Evolutionary conservation across 2,113 vertebrate genomes (phyloP), one percentile per base, ranked within the genome.

Genomic region (Onychorhynchus coronatus): DNA sequence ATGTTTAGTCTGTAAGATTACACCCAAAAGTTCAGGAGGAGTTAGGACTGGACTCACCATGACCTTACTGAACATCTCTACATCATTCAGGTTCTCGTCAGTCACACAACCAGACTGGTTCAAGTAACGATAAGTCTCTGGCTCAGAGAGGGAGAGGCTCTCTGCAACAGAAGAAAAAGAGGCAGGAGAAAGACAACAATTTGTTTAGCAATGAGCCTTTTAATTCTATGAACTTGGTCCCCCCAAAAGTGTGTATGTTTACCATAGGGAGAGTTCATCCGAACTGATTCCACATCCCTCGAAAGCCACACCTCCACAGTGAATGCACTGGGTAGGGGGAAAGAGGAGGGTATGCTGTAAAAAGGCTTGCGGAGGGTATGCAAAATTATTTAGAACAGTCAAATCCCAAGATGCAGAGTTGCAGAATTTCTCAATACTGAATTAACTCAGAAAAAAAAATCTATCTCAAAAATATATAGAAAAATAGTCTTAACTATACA

Each of bases 51-150:
- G 16, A 96, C 98, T 99, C 93, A 99, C 99, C 99, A 99, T 99
- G 74, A 99, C 98, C 71, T 98, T 99, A 85, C 97, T 96, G 95
- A 98, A 99, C 89, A 99, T 98, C 78, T 98, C 98, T 78, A 94
- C 84, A 68, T 99, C 99, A 84, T 99, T 98, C 89, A 99, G 96
- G 71, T 98, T 98, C 91, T 97, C 97, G 85, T 99, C 98, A 70
- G 97, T 96, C 89, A 98, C 84, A 53, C 99, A 99, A 50, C 98
- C 99, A 15, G 99, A 98, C 95, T 99, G 98, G 90, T 97, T 98
- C 93, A 99, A 97, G 97, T 99, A 99, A 88, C 84, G 98, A 22
- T 99, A 99, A 5, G 91, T 95, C 92, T 98, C 98, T 4, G 98
- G 98, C 42, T 99, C 98, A 16, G 97, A 97, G 83, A 99, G 98